Evolutionary conservation across 2,797 vertebrate genomes (phyloP).

Genomic region (Molossus molossus): DNA sequence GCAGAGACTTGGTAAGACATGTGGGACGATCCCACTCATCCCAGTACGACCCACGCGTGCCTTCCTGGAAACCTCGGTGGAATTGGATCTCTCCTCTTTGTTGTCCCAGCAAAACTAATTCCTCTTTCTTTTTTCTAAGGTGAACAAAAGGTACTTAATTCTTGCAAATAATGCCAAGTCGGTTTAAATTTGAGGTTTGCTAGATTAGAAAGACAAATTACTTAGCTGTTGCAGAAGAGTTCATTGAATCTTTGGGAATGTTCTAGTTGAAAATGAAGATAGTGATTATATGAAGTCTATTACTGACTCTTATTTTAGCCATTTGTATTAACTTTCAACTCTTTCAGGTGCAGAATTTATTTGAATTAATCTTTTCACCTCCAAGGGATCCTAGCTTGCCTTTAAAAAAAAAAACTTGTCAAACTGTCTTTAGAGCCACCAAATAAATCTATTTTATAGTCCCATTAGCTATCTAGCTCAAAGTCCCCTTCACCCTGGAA

Average conservation of each 20-base stretch:
- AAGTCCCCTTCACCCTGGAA: conserved; percentile 50
- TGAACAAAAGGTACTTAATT: conserved; percentile 45
- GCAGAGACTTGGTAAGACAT: not conserved
- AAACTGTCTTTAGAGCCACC: conserved; percentile 73
- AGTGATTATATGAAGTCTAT: conserved; percentile 6
- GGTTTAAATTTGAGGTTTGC: conserved; percentile 62
- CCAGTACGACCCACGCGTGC: not conserved
- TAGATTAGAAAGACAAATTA: conserved; percentile 71
- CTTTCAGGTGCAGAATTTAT: conserved; percentile 75
- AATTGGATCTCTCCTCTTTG: conserved; percentile 26
- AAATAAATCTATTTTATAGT: conserved; percentile 82
- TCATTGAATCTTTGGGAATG: conserved; percentile 71
- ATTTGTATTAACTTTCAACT: conserved; percentile 61
- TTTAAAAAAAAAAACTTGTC: conserved; percentile 60
- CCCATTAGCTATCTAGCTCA: conserved; percentile 65
- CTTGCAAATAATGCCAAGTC: not conserved
- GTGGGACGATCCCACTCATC: not conserved
- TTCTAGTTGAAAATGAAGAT: conserved; percentile 70
- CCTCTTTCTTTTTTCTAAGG: conserved; percentile 47
- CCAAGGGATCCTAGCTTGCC: conserved; percentile 4
- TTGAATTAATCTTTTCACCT: conserved; percentile 73
- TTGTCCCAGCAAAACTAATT: conserved; percentile 60
- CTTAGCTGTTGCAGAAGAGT: conserved; percentile 66
- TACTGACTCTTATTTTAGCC: conserved; percentile 62
- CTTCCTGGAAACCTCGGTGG: conserved; percentile 30